A percentile compares a stretch with the other conserved stretches of the same genome.
Conservation (phyloP, 64 coral and sea anemone genomes). For the Stichodactyla helianthus region DNA sequence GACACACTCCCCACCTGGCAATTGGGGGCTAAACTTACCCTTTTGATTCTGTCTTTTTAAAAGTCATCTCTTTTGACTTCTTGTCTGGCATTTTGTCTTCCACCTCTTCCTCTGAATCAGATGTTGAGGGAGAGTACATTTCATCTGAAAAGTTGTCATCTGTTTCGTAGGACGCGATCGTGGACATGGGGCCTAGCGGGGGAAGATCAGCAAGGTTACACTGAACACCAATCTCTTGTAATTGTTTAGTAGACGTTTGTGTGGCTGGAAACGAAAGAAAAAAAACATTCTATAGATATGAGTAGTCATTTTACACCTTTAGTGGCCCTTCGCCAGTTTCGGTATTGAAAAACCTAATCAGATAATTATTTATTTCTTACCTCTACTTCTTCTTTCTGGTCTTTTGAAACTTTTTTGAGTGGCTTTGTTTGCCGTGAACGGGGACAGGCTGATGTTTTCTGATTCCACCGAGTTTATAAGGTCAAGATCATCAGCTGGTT, state of each 20-base stretch:
- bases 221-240: not conserved
- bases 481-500: not conserved
- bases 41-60: not conserved
- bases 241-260: not conserved
- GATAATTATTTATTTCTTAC: too few species aligned
- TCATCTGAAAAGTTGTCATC: not conserved
- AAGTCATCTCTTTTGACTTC: constrained; percentile 3
- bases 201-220: constrained; percentile 13
- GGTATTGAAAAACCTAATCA: too few species aligned
- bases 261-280: not conserved
- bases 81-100: not conserved
- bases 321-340: not conserved
- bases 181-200: not conserved
- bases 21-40: not conserved
- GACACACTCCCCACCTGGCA: too few species aligned
- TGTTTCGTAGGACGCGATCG: not conserved
- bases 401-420: too few species aligned
- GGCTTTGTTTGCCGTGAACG: too few species aligned
- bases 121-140: not conserved
- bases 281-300: not conserved
- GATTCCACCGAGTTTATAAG: not conserved
- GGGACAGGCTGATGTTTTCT: not conserved
- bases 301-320: not conserved
- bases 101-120: not conserved
- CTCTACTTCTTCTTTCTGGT: too few species aligned